These are phyloP conservation scores for Nasonovia ribisnigri DNA, from an alignment of 2,888 invertebrate genomes.

Conservation along the genomic window DNA sequence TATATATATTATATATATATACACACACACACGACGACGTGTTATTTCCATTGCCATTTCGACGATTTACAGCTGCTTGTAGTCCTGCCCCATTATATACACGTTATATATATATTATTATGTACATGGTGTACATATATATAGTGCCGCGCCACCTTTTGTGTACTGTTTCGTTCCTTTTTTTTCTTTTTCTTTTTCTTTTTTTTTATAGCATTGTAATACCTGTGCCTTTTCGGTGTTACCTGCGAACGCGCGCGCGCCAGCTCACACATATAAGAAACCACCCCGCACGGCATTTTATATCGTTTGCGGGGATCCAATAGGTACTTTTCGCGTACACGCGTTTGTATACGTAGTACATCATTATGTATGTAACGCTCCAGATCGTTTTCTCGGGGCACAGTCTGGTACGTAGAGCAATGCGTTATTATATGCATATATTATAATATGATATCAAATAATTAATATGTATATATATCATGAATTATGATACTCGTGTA, in stretches of 20 bases:
- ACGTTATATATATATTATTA: slow-evolving; percentile 25
- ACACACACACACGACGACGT: background rate
- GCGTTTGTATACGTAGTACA: background rate
- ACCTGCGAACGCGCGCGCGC: slow-evolving; percentile 42
- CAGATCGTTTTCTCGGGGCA: background rate
- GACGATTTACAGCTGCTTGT: slow-evolving; percentile 63
- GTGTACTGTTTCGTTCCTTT: slow-evolving; percentile 4
- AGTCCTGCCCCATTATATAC: slow-evolving; percentile 50
- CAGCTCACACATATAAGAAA: slow-evolving; percentile 16
- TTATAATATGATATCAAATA: background rate
- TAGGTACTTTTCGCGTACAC: slow-evolving; percentile 4
- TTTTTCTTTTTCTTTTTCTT: slow-evolving; percentile 26
- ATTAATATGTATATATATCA: background rate
- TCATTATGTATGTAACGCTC: background rate
- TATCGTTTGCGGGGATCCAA: background rate
- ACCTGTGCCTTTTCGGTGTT: slow-evolving; percentile 60
- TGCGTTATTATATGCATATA: background rate
- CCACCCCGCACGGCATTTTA: slow-evolving; percentile 36
- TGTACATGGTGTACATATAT: background rate
- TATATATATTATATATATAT: background rate
- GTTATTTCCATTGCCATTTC: slow-evolving; percentile 59
- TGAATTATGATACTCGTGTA: slow-evolving; percentile 17
- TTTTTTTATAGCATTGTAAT: slow-evolving; percentile 54
- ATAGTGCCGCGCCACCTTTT: slow-evolving; percentile 53
- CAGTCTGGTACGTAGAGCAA: too few species aligned